Percentiles rank a stretch among this genome's conserved stretches.
Evolutionary conservation across 2,888 invertebrate species (phyloP).

Genomic region (Lissocephala sabroskyi): DNA sequence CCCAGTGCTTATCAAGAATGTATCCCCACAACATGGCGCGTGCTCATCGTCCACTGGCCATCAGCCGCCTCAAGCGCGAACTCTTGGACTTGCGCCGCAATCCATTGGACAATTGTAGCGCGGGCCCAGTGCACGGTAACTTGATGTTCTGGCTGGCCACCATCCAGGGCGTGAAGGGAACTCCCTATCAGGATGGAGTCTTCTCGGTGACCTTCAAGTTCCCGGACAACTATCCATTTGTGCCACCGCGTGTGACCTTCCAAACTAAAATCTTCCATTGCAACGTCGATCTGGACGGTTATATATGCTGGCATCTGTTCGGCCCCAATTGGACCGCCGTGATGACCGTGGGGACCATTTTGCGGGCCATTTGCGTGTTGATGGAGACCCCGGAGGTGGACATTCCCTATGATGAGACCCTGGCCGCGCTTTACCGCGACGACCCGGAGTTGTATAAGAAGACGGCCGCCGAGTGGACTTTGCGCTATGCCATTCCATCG

Average conservation of each 20-base stretch:
- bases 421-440: constrained; percentile 18
- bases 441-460: constrained; percentile 4
- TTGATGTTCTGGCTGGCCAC: constrained; percentile 24
- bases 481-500: constrained; percentile 11
- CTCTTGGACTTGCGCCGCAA: not conserved
- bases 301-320: constrained; percentile 31
- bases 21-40: too few relatives aligned
- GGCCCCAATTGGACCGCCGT: constrained; percentile 10
- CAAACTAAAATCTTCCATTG: constrained; percentile 27
- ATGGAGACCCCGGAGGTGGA: constrained; percentile 15
- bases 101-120: constrained; percentile 8
- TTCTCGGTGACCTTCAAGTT: constrained; percentile 16
- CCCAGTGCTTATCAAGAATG: too few relatives aligned
- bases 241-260: constrained; percentile 20
- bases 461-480: constrained; percentile 18
- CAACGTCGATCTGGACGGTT: constrained; percentile 26
- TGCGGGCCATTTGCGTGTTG: constrained; percentile 8
- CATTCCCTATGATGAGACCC: constrained; percentile 20
- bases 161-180: constrained; percentile 2
- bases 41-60: too few relatives aligned
- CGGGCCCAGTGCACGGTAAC: constrained; percentile 9
- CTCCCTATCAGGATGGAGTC: constrained; percentile 21
- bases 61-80: too few relatives aligned
- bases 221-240: constrained; percentile 10
- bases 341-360: constrained; percentile 4